Evolutionary conservation across 35 echinoderm and acorn worm species (phyloP), one percentile per base, ranked within the genome.

Genomic region (Anneissia japonica): DNA sequence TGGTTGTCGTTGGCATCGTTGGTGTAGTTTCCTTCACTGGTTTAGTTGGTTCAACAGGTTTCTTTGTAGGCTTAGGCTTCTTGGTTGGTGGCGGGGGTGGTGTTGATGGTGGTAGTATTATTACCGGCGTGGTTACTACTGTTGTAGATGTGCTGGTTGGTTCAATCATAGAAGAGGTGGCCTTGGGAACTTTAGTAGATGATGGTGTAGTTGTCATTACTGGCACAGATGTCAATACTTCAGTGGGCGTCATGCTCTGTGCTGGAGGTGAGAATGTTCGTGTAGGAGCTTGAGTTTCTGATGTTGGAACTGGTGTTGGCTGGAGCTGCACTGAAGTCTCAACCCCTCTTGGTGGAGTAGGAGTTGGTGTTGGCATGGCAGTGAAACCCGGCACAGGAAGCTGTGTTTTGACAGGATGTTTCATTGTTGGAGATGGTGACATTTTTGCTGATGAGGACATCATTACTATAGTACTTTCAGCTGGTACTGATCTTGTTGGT

Each of bases 341-440:
- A 11, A 74, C 35, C 0, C 37, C 23, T 39, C 80, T 31, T 38
- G 72, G 79, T 75, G 87, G 36, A 36, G 79, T 73, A 30, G 85
- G 82, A 16, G 83, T 45, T 17, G 38, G 64, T n/a, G 84, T 77
- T 28, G 84, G 84, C 38, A 39, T 86, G 72, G 74, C 55, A 28
- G 43, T 55, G 78, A 72, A 39, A 35, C 72, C 29, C 29, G 39
- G 77, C 33, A 73, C 83, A 0, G 76, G 32, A 3, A 74, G 72
- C 31, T 32, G 36, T 32, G 87, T 26, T 29, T 83, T 76, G 17
- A 79, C 31, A 16, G 87, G 79, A 38, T 77, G 72, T 17, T 37
- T 83, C 80, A 37, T 78, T 72, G 86, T 72, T 46, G 86, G 56
- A 9, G 74, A 78, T 41, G 85, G 32, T 4, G 38, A 45, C 40